Conservation (phyloP, 2,113 vertebrate genomes). For the Peucedramus taeniatus region DNA sequence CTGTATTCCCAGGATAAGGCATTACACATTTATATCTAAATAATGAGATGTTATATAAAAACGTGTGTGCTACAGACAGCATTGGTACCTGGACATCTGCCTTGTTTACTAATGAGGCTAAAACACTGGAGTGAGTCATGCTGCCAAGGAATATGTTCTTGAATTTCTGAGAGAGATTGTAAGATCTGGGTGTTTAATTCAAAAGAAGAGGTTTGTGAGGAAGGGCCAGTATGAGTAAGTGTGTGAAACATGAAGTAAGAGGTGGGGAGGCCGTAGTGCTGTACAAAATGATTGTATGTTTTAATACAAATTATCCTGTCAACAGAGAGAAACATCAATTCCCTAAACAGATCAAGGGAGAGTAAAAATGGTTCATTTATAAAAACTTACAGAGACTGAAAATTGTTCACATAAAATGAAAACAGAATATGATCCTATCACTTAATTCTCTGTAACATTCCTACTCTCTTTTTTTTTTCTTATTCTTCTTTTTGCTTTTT, state of each 20-base stretch:
- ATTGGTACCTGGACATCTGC: not conserved
- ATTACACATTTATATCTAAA: conserved; percentile 2
- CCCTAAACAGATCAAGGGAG: not conserved
- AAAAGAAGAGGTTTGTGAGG: not conserved
- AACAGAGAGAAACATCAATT: not conserved
- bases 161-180: not conserved
- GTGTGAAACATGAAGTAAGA: not conserved
- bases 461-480: not conserved
- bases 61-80: not conserved
- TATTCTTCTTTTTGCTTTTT: not conserved
- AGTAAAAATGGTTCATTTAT: not conserved
- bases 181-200: not conserved
- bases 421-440: not conserved
- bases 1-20: not conserved
- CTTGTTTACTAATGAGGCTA: conserved; percentile 53
- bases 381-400: not conserved
- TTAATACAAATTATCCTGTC: not conserved
- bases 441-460: not conserved
- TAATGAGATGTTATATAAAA: conserved; percentile 50
- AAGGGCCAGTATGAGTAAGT: not conserved
- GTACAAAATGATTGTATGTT: not conserved
- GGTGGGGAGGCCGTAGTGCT: not conserved
- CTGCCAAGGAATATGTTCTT: conserved; percentile 9
- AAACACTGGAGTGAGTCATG: not conserved
- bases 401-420: not conserved